Conservation (phyloP, 2,113 vertebrate genomes). For the Pollachius pollachius region DNA sequence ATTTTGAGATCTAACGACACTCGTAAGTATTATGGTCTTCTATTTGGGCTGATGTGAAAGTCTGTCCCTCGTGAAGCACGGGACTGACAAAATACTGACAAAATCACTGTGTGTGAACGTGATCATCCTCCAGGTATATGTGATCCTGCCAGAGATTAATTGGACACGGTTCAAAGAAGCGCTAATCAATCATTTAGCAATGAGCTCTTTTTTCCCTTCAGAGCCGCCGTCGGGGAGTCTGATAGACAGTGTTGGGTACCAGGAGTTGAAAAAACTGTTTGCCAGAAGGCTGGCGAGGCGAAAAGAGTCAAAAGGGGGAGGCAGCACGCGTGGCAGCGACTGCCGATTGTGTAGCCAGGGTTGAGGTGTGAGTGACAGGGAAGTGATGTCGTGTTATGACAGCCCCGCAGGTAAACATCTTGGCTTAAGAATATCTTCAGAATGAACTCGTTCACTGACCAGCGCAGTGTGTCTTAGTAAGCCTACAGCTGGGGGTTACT, state of each 20-base stretch:
- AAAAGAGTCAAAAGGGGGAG: conserved; percentile 33
- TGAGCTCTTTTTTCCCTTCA: conserved; percentile 45
- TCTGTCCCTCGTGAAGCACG: neutral
- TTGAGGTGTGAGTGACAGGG: conserved; percentile 37
- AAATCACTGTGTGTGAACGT: conserved; percentile 4
- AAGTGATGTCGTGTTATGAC: conserved; percentile 51
- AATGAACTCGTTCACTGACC: conserved; percentile 16
- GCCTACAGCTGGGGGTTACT: neutral
- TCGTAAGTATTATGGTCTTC: conserved; percentile 10
- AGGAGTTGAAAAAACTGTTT: conserved; percentile 9
- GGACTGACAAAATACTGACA: conserved; percentile 29
- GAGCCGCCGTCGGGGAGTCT: conserved; percentile 28
- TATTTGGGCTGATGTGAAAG: conserved; percentile 23
- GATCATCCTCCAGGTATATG: conserved; percentile 36
- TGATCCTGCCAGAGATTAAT: conserved; percentile 47
- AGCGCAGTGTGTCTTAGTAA: neutral
- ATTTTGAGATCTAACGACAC: too few relatives aligned
- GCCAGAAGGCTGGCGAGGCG: conserved; percentile 1
- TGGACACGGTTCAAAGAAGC: conserved; percentile 50
- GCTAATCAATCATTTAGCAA: conserved; percentile 48
- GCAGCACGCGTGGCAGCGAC: conserved; percentile 46
- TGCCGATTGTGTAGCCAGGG: conserved; percentile 51
- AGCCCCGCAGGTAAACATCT: conserved; percentile 34
- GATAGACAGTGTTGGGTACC: conserved; percentile 8
- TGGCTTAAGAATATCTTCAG: conserved; percentile 19